Evolutionary conservation across 2,113 vertebrate species (phyloP).

Genomic region (Aphelocoma coerulescens): DNA sequence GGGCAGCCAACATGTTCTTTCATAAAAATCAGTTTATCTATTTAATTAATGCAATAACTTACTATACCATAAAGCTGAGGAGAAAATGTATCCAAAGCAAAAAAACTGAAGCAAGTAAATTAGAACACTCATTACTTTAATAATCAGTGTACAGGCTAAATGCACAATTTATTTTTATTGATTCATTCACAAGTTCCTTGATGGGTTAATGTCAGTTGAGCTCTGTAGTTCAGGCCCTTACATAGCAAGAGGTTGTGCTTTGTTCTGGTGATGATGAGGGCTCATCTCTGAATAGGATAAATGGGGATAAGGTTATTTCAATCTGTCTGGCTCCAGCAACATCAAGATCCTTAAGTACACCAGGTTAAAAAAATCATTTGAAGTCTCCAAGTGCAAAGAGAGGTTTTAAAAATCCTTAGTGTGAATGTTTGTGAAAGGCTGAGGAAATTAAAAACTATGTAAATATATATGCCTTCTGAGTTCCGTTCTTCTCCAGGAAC

Average conservation of each 20-base stretch:
- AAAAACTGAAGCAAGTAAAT: neutral
- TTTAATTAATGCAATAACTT: neutral
- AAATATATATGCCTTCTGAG: neutral
- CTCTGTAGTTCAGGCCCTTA: slow-evolving; percentile 20
- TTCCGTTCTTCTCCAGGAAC: neutral
- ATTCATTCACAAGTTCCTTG: neutral
- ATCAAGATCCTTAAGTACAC: neutral
- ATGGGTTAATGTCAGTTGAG: neutral
- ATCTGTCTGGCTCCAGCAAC: neutral
- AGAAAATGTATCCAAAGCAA: neutral
- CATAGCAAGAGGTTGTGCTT: slow-evolving; percentile 42
- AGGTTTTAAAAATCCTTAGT: neutral
- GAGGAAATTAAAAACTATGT: neutral
- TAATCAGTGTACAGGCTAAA: neutral
- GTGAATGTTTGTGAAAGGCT: neutral
- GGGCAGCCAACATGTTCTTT: neutral
- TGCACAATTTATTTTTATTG: neutral
- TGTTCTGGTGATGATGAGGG: slow-evolving; percentile 50
- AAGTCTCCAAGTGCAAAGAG: neutral
- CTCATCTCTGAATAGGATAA: slow-evolving; percentile 58
- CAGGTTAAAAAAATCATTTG: neutral
- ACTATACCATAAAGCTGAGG: neutral
- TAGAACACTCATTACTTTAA: neutral
- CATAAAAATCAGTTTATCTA: neutral
- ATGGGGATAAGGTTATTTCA: slow-evolving; percentile 26